These are phyloP conservation scores for Megaceryle torquata DNA, from an alignment of 2,113 vertebrate species.

Conservation along the genomic window DNA sequence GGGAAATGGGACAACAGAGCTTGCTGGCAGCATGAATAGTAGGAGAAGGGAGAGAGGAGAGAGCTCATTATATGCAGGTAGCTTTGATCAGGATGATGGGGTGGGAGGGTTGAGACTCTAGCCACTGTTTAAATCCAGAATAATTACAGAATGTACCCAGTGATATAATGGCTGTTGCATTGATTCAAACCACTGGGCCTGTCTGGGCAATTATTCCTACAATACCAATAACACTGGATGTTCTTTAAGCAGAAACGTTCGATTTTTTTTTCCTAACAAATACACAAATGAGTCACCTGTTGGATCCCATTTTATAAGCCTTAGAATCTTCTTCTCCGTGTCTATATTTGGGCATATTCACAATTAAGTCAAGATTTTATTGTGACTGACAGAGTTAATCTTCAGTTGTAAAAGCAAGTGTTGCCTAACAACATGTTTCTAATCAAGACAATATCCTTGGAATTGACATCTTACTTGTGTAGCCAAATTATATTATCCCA, in stretches of 20 bases:
- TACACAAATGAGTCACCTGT: not conserved
- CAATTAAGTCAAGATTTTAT: not conserved
- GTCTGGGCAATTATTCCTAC: conserved; percentile 8
- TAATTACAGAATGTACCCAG: not conserved
- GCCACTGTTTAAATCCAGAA: not conserved
- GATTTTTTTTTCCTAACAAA: not conserved
- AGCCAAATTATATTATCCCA: not conserved
- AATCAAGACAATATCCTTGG: not conserved
- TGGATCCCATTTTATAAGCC: not conserved
- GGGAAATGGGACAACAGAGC: not conserved
- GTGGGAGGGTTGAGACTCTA: not conserved
- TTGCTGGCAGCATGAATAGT: not conserved
- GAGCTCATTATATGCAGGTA: not conserved
- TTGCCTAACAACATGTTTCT: not conserved
- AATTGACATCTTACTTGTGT: not conserved
- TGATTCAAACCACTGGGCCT: not conserved
- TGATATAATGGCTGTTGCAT: not conserved
- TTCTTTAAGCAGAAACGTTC: not conserved
- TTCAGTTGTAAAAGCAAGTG: not conserved
- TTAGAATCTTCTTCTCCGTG: not conserved
- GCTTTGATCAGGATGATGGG: not conserved
- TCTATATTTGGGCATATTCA: not conserved
- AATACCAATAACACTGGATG: not conserved
- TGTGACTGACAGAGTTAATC: not conserved
- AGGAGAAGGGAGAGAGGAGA: not conserved